A percentile compares a stretch with the other conserved stretches of the same genome.
Evolutionary conservation across 2,888 invertebrate genomes (phyloP).

Genomic region (Xestia c-nigrum): DNA sequence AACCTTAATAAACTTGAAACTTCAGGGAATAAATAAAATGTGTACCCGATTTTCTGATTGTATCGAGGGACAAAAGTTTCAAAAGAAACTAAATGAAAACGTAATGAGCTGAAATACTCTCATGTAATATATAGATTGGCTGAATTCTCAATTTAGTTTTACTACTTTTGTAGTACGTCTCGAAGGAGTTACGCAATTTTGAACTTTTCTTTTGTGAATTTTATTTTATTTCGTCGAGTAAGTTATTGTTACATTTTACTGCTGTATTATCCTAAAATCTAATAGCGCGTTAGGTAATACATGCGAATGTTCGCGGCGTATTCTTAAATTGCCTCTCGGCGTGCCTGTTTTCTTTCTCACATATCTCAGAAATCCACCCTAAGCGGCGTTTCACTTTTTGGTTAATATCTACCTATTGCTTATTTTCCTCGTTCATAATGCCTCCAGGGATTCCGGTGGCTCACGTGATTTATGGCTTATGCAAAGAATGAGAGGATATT

Average conservation of each 20-base stretch:
- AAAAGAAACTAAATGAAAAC: conserved; percentile 64
- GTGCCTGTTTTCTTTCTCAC: conserved; percentile 63
- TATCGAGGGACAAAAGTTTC: conserved; percentile 65
- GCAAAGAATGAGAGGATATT: conserved; percentile 89
- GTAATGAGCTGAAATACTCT: conserved; percentile 62
- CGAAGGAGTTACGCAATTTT: conserved; percentile 40
- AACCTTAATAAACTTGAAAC: conserved; percentile 75
- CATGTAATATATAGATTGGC: conserved; percentile 53
- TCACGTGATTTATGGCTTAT: conserved; percentile 88
- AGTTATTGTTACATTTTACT: conserved; percentile 20
- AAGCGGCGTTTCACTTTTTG: conserved; percentile 76
- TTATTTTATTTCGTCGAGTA: conserved; percentile 32
- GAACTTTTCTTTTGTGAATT: conserved; percentile 38
- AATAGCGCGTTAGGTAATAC: conserved; percentile 37
- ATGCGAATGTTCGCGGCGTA: conserved; percentile 46
- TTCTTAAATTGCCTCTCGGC: conserved; percentile 57
- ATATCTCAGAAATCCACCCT: conserved; percentile 67
- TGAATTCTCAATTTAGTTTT: conserved; percentile 53
- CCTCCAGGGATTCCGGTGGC: conserved; percentile 84
- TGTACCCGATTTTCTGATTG: conserved; percentile 62
- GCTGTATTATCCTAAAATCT: conserved; percentile 48
- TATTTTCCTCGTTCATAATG: conserved; percentile 85
- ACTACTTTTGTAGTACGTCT: conserved; percentile 43
- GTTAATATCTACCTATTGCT: conserved; percentile 86
- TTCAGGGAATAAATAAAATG: conserved; percentile 69